phyloP scores from a whole-genome alignment of 2,797 vertebrate genomes.

The Tadarida brasiliensis region DNA sequence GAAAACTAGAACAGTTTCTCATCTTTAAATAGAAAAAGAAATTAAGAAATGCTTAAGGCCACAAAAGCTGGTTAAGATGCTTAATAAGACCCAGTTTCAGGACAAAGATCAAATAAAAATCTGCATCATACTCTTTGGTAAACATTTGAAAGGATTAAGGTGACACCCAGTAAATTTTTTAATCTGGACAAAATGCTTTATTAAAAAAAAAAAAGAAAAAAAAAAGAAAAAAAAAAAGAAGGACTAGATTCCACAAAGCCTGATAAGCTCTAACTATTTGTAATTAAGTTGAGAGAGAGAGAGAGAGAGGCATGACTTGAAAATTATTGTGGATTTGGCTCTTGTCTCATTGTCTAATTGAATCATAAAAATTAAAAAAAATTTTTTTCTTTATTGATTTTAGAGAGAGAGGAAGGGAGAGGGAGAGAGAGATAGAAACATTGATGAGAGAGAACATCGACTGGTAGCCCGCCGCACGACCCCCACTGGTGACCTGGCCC shows the following conservation, averaged over 20 bases:
- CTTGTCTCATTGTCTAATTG: background rate
- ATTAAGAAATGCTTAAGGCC: background rate
- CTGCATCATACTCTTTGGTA: background rate
- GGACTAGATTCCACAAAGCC: background rate
- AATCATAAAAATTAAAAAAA: background rate
- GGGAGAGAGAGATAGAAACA: too few species aligned
- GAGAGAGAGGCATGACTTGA: background rate
- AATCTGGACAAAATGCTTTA: background rate
- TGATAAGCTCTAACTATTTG: background rate
- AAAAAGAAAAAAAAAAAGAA: background rate
- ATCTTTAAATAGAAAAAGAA: slow-evolving; percentile 10
- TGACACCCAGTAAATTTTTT: background rate
- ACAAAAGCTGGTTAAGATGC: background rate
- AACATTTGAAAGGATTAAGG: background rate
- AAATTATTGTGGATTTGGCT: background rate
- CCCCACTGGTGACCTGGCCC: too few species aligned
- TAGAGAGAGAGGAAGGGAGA: too few species aligned
- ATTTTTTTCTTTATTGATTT: too few species aligned
- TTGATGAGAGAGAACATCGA: too few species aligned
- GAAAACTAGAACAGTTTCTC: background rate
- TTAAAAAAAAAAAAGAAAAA: background rate
- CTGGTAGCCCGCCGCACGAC: too few species aligned
- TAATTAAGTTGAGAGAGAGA: background rate
- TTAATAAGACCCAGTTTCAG: background rate
- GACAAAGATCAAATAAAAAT: slow-evolving; percentile 37